Conservation (phyloP, 2,797 vertebrate genomes). For the Acrocephalus scirpaceus region DNA sequence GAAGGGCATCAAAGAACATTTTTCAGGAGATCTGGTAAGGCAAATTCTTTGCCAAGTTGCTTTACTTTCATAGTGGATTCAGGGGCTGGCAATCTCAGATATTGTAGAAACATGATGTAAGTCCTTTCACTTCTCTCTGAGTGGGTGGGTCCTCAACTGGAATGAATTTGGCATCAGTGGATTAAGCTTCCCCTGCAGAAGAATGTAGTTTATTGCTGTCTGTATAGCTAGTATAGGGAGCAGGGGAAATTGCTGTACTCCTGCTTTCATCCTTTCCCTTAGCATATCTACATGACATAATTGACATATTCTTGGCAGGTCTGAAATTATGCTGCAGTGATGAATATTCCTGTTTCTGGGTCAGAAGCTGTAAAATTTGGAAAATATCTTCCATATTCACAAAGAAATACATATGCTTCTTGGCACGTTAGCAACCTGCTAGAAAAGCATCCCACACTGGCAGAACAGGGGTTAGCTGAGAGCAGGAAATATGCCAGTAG, state of each 20-base stretch:
- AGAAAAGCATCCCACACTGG: conserved; percentile 49
- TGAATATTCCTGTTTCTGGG: conserved; percentile 59
- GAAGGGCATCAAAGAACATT: not conserved
- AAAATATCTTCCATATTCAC: conserved; percentile 46
- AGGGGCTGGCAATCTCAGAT: not conserved
- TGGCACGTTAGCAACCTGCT: conserved; percentile 25
- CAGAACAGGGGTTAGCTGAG: conserved; percentile 44
- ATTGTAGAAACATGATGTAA: not conserved
- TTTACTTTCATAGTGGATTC: not conserved
- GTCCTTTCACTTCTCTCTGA: not conserved
- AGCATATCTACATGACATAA: conserved; percentile 15
- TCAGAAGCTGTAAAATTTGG: conserved; percentile 56
- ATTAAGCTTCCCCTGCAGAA: not conserved
- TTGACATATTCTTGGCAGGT: conserved; percentile 57
- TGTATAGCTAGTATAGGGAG: not conserved
- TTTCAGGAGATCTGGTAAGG: not conserved
- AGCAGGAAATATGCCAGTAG: conserved; percentile 18
- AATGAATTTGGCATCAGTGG: not conserved
- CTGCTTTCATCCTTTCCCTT: conserved; percentile 9
- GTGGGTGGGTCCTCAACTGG: not conserved
- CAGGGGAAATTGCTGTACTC: not conserved
- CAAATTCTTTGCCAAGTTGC: not conserved
- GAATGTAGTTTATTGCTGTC: not conserved
- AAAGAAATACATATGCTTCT: conserved; percentile 42
- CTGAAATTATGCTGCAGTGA: conserved; percentile 58